Conservation (phyloP, 2,113 vertebrate species). For the Jacana jacana region DNA sequence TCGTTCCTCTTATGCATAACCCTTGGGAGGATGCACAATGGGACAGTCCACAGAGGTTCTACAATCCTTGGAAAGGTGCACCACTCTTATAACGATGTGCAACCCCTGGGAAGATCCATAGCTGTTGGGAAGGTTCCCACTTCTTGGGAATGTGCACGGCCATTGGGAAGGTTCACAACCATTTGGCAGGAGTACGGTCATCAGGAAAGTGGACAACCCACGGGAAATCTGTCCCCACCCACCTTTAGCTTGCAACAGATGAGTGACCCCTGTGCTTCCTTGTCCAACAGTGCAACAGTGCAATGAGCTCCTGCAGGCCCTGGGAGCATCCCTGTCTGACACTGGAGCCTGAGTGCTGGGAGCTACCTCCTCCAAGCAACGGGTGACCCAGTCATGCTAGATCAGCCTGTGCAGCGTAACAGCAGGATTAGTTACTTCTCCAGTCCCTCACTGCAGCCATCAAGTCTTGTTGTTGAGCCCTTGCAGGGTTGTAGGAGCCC, state of each 20-base stretch:
- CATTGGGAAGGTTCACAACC: too few species aligned
- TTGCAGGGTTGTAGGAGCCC: too few species aligned
- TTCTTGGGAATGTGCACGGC: too few species aligned
- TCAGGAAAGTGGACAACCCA: neutral
- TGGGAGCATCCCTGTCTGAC: neutral
- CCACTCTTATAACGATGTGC: neutral
- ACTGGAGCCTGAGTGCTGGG: neutral
- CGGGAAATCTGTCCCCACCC: neutral
- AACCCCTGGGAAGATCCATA: neutral
- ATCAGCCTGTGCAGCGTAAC: accelerated
- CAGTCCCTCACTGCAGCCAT: neutral
- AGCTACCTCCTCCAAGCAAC: neutral
- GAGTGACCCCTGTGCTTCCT: neutral
- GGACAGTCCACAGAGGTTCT: neutral
- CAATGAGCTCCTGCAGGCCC: neutral
- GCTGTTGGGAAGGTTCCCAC: too few species aligned
- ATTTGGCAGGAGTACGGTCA: too few species aligned
- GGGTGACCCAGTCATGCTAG: neutral
- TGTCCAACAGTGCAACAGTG: neutral
- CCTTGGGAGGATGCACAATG: neutral
- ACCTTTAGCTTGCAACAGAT: neutral
- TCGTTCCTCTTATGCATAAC: neutral
- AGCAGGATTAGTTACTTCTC: neutral
- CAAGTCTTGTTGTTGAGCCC: neutral
- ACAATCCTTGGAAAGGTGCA: neutral